Evolutionary conservation across 2,797 vertebrate genomes (phyloP), one percentile per base, ranked within the genome.

Genomic region (Premnoplex brunnescens): DNA sequence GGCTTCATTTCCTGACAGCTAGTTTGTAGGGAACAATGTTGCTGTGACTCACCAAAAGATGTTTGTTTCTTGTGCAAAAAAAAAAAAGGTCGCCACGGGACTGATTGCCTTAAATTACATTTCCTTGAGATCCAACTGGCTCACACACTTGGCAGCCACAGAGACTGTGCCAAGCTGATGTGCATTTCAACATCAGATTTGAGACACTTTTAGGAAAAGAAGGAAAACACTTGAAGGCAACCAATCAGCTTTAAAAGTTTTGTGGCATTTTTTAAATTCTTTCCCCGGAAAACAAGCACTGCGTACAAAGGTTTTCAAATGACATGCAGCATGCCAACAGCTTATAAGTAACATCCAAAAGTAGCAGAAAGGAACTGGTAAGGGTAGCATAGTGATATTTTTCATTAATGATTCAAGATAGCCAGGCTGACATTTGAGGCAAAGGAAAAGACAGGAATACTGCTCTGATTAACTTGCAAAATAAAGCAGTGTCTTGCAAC

Each of bases 1-100:
- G 69, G 74, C 28, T 88, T 48, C 19, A 34, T 67, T 96, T 96
- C 94, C 95, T 62, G 64, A 77, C 52, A 73, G 58, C 32, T 48
- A 34, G 55, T 77, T 85, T 79, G 39, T 37, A 60, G 46, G 27
- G 56, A 95, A 93, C 81, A 95, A 86, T 88, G 74, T 32, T 49
- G 46, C 37, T 4, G 9, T 96, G 95, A 96, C 75, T 97, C 95
- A 95, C 94, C 71, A 82, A 60, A 81, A 93, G 27, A 82, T 68
- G 75, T 90, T 92, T 83, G 64, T 49, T 89, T 88, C 88, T 96
- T 7, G 9, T 52, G 75, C 39, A 68, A 83, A 76, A 68, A 88
- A 75, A 87, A 76, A 68, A 88, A 75, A 91, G 91, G 89, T 79
- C 10, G 0, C 68, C 36, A 58, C 3, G 6, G 76, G 84, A 94